A percentile compares a stretch with the other conserved stretches of the same genome.
Conservation (phyloP, 2,888 invertebrate genomes). For the Torymus tubicola region DNA sequence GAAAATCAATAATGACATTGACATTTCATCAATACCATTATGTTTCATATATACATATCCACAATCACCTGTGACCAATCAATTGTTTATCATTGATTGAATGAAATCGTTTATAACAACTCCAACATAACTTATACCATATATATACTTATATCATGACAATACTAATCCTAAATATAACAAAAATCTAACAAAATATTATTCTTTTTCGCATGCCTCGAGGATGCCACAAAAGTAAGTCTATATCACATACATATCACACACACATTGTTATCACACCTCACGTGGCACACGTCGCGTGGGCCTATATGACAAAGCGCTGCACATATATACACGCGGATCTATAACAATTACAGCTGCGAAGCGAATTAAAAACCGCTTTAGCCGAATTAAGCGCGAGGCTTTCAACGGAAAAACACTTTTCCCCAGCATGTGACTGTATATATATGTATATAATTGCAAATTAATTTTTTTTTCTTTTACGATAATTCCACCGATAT, state of each 20-base stretch:
- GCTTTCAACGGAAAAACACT: slow-evolving; percentile 25
- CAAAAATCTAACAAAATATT: too few relatives aligned
- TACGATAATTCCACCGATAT: background rate
- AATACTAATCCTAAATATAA: too few relatives aligned
- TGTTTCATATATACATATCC: too few relatives aligned
- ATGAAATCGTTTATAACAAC: too few relatives aligned
- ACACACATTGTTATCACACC: too few relatives aligned
- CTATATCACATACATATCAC: background rate
- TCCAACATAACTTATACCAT: too few relatives aligned
- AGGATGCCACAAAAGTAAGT: slow-evolving; percentile 67
- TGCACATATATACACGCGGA: background rate
- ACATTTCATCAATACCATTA: too few relatives aligned
- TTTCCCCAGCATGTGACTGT: slow-evolving; percentile 6
- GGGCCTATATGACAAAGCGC: background rate
- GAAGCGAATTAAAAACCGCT: slow-evolving; percentile 39
- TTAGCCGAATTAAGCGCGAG: slow-evolving; percentile 16
- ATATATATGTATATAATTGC: background rate
- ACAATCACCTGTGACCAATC: too few relatives aligned
- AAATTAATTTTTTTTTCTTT: slow-evolving; percentile 7
- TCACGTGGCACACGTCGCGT: background rate
- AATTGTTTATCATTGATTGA: too few relatives aligned
- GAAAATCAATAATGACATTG: too few relatives aligned
- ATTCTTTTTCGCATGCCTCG: slow-evolving; percentile 39
- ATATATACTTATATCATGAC: too few relatives aligned
- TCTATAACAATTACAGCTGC: background rate